Conservation (phyloP, 2,888 invertebrate species). For the Platerodrilus igneus region DNA sequence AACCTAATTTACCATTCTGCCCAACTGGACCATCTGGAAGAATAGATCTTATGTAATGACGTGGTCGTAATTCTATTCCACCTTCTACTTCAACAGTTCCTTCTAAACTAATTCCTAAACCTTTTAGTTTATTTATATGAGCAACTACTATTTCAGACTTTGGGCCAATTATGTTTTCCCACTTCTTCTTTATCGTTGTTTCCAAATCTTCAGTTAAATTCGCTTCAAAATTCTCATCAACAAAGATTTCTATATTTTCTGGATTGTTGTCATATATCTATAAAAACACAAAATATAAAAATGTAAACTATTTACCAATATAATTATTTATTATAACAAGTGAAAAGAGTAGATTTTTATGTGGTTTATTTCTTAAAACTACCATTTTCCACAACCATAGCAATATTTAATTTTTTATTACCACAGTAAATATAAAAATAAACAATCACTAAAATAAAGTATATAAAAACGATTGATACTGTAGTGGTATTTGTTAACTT, state of each 20-base stretch:
- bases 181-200: conserved; percentile 71
- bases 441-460: too few relatives aligned
- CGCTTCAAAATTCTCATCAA: conserved; percentile 46
- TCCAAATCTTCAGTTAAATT: conserved; percentile 48
- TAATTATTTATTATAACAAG: too few relatives aligned
- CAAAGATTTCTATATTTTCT: conserved; percentile 45
- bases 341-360: too few relatives aligned
- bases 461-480: too few relatives aligned
- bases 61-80: conserved; percentile 94
- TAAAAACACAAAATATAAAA: too few relatives aligned
- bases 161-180: conserved; percentile 74
- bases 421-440: too few relatives aligned
- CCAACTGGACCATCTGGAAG: conserved; percentile 96
- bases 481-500: too few relatives aligned
- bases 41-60: conserved; percentile 96
- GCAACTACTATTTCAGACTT: conserved; percentile 85
- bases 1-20: conserved; percentile 78
- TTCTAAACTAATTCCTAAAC: conserved; percentile 94
- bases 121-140: conserved; percentile 87
- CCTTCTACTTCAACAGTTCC: conserved; percentile 98
- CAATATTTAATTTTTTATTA: too few relatives aligned
- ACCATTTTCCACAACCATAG: too few relatives aligned
- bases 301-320: too few relatives aligned
- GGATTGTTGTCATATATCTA: conserved; percentile 44
- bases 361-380: too few relatives aligned